phyloP scores from a whole-genome alignment of 2,888 invertebrate species.

The Pyrocoelia pectoralis region DNA sequence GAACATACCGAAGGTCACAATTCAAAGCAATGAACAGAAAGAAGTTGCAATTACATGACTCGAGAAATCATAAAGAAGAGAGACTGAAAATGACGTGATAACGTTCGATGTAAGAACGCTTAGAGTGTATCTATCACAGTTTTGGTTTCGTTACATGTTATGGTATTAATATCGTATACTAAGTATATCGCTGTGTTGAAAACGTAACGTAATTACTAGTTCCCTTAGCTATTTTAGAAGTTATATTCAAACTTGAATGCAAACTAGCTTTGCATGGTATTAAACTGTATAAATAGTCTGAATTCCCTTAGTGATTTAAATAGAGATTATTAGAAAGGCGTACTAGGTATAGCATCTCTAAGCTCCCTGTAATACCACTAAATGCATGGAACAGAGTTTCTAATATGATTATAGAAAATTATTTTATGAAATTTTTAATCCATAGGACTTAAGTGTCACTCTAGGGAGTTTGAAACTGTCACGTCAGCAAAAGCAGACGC shows the following conservation, averaged over 20 bases:
- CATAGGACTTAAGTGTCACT: conserved; percentile 17
- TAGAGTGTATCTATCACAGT: neutral
- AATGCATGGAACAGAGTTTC: conserved; percentile 27
- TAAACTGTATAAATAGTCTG: conserved; percentile 33
- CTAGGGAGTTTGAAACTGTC: conserved; percentile 3
- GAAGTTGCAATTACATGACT: too few relatives aligned
- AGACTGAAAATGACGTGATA: too few relatives aligned
- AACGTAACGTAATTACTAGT: conserved; percentile 26
- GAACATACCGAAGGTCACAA: too few relatives aligned
- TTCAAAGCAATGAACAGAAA: too few relatives aligned
- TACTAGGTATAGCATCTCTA: conserved; percentile 32
- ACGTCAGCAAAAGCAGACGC: conserved; percentile 10
- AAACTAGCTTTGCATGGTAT: conserved; percentile 34
- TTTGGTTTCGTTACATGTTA: neutral
- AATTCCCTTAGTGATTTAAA: conserved; percentile 34
- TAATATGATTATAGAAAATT: conserved; percentile 24
- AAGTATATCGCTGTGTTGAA: conserved; percentile 13
- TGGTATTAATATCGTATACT: neutral
- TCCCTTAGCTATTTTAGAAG: conserved; percentile 30
- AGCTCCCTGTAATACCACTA: conserved; percentile 30
- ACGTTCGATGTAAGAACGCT: too few relatives aligned
- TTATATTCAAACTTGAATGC: conserved; percentile 30
- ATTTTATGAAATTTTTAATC: conserved; percentile 29
- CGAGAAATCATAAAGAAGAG: too few relatives aligned
- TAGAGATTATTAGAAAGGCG: conserved; percentile 36